Evolutionary conservation across 2,888 invertebrate genomes (phyloP).

Genomic region (Caenorhabditis sp.): DNA sequence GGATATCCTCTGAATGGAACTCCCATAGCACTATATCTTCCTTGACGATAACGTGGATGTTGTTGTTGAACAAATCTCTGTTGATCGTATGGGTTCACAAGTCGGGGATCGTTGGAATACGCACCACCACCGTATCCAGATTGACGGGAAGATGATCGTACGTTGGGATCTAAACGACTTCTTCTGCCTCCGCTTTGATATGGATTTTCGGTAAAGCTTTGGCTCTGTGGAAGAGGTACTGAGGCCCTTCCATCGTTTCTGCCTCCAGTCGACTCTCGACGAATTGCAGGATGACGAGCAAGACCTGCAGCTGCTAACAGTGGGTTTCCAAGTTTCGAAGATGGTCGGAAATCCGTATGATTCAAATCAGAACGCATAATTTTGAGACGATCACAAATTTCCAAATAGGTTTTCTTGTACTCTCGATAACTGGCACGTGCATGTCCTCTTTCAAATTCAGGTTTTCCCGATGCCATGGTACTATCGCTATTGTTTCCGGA

Average conservation of each 20-base stretch:
- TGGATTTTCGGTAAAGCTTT: conserved; percentile 47
- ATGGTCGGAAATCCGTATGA: conserved; percentile 53
- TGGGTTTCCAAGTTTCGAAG: conserved; percentile 57
- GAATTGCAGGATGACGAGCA: conserved; percentile 41
- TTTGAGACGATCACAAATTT: conserved; percentile 54
- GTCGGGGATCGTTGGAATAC: conserved; percentile 18
- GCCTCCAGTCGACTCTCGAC: conserved; percentile 37
- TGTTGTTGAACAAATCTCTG: conserved; percentile 17
- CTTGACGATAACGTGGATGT: conserved; percentile 25
- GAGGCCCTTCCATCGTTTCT: conserved; percentile 57
- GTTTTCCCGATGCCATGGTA: conserved; percentile 44
- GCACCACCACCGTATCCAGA: conserved; percentile 19
- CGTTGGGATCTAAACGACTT: conserved; percentile 38
- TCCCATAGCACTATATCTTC: conserved; percentile 58
- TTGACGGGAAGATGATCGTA: conserved; percentile 37
- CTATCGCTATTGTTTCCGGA: conserved; percentile 62
- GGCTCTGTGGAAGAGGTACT: conserved; percentile 52
- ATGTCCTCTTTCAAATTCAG: conserved; percentile 48
- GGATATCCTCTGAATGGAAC: conserved; percentile 15
- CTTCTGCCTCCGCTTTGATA: conserved; percentile 34
- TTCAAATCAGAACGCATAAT: conserved; percentile 31
- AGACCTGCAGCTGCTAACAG: conserved; percentile 59
- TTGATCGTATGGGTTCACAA: conserved; percentile 23
- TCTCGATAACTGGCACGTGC: conserved; percentile 59
- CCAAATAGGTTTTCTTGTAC: conserved; percentile 52